phyloP scores from a whole-genome alignment of 92 coral and sea anemone species.

The Scolanthus callimorphus region DNA sequence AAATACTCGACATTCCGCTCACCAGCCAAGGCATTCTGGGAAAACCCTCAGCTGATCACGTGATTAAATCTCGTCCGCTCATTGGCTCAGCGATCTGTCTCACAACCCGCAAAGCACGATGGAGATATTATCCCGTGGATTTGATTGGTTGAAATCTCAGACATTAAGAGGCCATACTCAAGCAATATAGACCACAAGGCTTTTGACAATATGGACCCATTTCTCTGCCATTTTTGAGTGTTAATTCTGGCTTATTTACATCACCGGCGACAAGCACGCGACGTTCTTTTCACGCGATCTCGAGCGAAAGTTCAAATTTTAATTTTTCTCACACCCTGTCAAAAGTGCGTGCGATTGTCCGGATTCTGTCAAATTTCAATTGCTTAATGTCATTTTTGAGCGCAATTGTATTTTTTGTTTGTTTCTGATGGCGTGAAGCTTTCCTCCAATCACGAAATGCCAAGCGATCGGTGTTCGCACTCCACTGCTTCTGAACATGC shows the following conservation, averaged over 20 bases:
- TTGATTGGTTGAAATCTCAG: slow-evolving; percentile 56
- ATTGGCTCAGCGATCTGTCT: slow-evolving; percentile 41
- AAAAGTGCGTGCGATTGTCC: no score
- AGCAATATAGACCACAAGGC: slow-evolving; percentile 23
- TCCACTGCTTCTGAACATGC: no score
- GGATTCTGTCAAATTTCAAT: no score
- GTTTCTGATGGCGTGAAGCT: no score
- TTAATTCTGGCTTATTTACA: slow-evolving; percentile 81
- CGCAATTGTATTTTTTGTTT: no score
- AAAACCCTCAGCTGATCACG: slow-evolving; percentile 78
- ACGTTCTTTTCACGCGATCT: slow-evolving; percentile 12
- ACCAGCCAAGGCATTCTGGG: slow-evolving; percentile 81
- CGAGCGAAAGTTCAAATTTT: no score
- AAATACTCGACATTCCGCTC: slow-evolving; percentile 71
- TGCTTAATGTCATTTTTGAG: no score
- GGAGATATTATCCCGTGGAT: neutral
- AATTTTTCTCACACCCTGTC: no score
- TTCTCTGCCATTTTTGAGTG: slow-evolving; percentile 34
- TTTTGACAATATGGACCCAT: slow-evolving; percentile 18
- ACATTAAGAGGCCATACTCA: slow-evolving; percentile 23
- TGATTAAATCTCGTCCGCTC: slow-evolving; percentile 7
- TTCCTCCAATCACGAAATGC: no score
- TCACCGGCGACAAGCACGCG: slow-evolving; percentile 66
- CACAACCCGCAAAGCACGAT: slow-evolving; percentile 3
- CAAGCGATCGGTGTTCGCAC: no score